phyloP scores from a whole-genome alignment of 2,888 invertebrate species.

The Calliopum simillimum region DNA sequence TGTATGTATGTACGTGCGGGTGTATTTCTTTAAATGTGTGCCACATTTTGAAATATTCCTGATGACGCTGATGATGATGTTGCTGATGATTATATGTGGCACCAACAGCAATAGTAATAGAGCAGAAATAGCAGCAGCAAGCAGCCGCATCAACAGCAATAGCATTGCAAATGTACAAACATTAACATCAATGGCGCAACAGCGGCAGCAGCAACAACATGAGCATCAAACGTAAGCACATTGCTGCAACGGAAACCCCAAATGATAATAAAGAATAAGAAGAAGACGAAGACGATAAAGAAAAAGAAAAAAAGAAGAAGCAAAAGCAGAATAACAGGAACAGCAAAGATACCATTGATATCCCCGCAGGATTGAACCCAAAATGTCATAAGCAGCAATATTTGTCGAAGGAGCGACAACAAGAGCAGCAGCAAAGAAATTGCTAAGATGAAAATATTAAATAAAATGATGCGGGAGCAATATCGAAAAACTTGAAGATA shows the following conservation, averaged over 20 bases:
- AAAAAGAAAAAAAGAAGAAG: neutral
- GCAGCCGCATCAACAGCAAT: constrained; percentile 1
- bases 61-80: neutral
- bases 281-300: neutral
- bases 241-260: constrained; percentile 1
- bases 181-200: neutral
- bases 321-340: neutral
- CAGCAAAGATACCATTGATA: constrained; percentile 5
- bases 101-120: neutral
- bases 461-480: too few species aligned
- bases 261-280: neutral
- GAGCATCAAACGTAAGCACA: neutral
- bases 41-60: too few species aligned
- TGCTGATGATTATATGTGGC: constrained; percentile 6
- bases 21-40: too few species aligned
- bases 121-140: neutral
- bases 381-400: constrained; percentile 5
- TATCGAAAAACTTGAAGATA: too few species aligned
- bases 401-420: neutral
- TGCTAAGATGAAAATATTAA: too few species aligned
- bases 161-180: neutral
- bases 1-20: too few species aligned
- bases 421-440: neutral
- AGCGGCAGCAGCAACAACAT: neutral
- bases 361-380: constrained; percentile 11